Base-by-base conservation (phyloP, 2,113 vertebrate genomes). In the Scolopax mira region DNA sequence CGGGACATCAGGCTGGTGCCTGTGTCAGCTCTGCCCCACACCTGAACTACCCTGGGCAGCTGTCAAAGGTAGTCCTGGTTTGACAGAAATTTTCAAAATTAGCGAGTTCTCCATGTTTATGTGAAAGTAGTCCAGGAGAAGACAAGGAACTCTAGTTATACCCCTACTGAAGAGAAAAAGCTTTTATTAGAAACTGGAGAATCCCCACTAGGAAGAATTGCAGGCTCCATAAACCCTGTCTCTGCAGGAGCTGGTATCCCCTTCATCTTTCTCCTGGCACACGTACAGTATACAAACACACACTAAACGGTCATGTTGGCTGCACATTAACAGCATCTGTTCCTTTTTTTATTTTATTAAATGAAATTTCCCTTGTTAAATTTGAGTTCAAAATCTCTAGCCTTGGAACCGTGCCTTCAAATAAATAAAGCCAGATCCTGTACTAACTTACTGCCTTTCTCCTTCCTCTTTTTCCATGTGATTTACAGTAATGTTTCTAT, bases 1-100 rank as follows among this genome's bases (percentile, higher is more conserved):
- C 0, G 0, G 42, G 31, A 10, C 11, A 4, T 23, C 19, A 10
- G 35, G 3, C 0, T 0, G 3, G 33, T 57, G 66, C 48, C 33
- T 35, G 33, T 81, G 58, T 44, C 51, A 69, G 67, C 46, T 58
- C 35, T 62, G 72, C 51, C 61, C 42, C 23, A 4, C 0, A 0
- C 71, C 48, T 25, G 57, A 33, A 5, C 35, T 0, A 1, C 51
- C 23, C 28, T 23, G 77, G 58, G 6, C 25, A 13, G 44, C 48
- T 31, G 13, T 30, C 42, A 55, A 39, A 69, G 49, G 54, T 57
- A 41, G 52, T 57, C 35, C 58, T 57, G 46, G 52, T 61, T 39
- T 1, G 1, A 24, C 23, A 8, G 51, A 3, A 28, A 4, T 1
- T 9, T 55, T 54, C 64, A 28, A 8, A 69, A 46, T 3, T 9